Conservation (phyloP, 2,888 invertebrate species). For the Drosophila kanekoi region DNA sequence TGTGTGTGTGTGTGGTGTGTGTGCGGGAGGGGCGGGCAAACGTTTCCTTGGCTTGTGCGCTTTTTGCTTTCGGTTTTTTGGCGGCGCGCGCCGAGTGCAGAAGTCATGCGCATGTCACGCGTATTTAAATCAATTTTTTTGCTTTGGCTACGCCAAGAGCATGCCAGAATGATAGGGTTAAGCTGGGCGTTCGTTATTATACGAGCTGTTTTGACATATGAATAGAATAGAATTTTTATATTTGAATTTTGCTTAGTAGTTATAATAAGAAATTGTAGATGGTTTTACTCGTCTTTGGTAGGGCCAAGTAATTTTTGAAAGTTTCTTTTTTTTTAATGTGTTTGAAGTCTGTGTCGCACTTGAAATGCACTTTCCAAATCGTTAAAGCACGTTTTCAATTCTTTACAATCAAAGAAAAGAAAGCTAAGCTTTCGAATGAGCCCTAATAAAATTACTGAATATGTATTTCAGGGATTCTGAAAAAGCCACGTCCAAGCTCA, state of each 20-base stretch:
- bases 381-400: too few species aligned
- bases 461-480: too few species aligned
- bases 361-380: too few species aligned
- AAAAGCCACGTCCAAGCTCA: too few species aligned
- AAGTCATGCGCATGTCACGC: slow-evolving; percentile 80
- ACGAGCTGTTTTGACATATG: slow-evolving; percentile 7
- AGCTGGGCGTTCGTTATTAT: slow-evolving; percentile 7
- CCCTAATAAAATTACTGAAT: too few species aligned
- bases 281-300: neutral
- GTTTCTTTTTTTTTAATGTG: neutral
- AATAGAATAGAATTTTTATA: neutral
- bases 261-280: neutral
- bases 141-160: slow-evolving; percentile 15
- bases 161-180: slow-evolving; percentile 16
- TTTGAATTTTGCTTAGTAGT: neutral
- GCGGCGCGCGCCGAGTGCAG: slow-evolving; percentile 68
- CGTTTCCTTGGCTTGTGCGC: slow-evolving; percentile 25
- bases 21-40: slow-evolving; percentile 11
- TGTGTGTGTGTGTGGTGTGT: slow-evolving; percentile 12
- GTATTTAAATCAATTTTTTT: slow-evolving; percentile 74
- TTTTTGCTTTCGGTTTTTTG: slow-evolving; percentile 55
- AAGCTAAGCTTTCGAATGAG: too few species aligned
- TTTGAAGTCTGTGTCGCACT: neutral
- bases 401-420: too few species aligned
- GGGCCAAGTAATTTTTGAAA: neutral